Evolutionary conservation across 2,113 vertebrate genomes (phyloP).

Genomic region (Malurus cyaneus): DNA sequence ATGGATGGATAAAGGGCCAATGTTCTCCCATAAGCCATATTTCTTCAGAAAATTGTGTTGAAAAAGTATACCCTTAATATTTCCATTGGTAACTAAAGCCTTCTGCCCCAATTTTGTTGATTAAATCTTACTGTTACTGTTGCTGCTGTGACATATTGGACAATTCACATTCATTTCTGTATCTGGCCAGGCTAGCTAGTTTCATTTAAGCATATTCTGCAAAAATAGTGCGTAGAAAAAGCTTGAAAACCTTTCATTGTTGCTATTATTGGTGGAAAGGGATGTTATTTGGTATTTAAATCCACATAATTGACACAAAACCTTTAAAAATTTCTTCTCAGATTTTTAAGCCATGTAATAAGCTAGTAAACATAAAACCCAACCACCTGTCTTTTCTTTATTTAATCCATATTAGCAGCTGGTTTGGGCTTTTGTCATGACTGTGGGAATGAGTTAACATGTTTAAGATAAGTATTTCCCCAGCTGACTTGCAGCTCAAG

Average conservation of each 20-base stretch:
- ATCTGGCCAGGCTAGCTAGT: not conserved
- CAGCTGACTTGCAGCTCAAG: not conserved
- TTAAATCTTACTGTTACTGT: not conserved
- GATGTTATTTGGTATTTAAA: not conserved
- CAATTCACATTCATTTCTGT: not conserved
- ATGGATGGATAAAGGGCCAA: not conserved
- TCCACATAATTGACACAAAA: not conserved
- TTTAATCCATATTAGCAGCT: constrained; percentile 22
- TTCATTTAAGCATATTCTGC: not conserved
- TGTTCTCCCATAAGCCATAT: not conserved
- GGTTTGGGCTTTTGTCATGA: constrained; percentile 37
- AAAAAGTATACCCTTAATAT: not conserved
- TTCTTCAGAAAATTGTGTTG: not conserved
- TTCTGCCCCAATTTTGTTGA: not conserved
- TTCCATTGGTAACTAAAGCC: not conserved
- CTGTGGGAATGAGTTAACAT: constrained; percentile 38
- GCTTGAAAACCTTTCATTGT: not conserved
- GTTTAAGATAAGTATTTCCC: constrained; percentile 29
- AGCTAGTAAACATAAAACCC: not conserved
- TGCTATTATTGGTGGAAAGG: not conserved
- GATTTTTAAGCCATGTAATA: not conserved
- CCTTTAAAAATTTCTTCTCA: not conserved
- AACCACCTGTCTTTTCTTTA: constrained; percentile 25
- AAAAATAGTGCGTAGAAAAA: not conserved
- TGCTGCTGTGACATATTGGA: not conserved